A percentile compares a stretch with the other conserved stretches of the same genome.
Evolutionary conservation across 2,113 vertebrate species (phyloP).

Genomic region (Poeciliopsis retropinna): DNA sequence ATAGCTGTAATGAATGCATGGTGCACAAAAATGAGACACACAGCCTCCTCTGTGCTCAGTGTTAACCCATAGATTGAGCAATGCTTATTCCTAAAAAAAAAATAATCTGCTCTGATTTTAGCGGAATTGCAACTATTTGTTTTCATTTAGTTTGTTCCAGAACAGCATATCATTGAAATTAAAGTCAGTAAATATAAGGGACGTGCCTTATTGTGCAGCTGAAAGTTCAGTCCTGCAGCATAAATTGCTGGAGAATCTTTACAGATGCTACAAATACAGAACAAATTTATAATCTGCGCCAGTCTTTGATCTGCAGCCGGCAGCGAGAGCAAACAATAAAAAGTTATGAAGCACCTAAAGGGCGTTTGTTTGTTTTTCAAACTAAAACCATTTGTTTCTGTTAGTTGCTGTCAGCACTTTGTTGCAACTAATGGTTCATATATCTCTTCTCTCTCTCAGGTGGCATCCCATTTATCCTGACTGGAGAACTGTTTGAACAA

Average conservation of each 20-base stretch:
- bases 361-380: neutral
- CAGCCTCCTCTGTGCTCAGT: neutral
- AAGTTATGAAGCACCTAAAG: neutral
- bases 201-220: neutral
- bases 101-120: neutral
- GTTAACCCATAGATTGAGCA: neutral
- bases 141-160: neutral
- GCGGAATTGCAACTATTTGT: neutral
- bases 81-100: no score
- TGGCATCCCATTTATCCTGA: constrained; percentile 93
- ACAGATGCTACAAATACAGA: neutral
- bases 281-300: neutral
- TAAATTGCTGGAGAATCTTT: neutral
- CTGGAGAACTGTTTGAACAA: constrained; percentile 91
- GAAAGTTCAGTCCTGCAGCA: neutral
- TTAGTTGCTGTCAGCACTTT: neutral
- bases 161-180: neutral
- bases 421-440: constrained; percentile 3
- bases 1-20: neutral
- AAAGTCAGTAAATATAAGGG: neutral
- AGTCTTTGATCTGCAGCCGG: neutral
- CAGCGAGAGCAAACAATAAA: neutral
- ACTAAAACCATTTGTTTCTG: constrained; percentile 1
- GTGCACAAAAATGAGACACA: neutral
- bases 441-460: constrained; percentile 73